Percentiles rank a stretch among this genome's conserved stretches.
These are phyloP conservation scores for Sminthurides aquaticus DNA, from an alignment of 2,888 invertebrate genomes.

Conservation along the genomic window DNA sequence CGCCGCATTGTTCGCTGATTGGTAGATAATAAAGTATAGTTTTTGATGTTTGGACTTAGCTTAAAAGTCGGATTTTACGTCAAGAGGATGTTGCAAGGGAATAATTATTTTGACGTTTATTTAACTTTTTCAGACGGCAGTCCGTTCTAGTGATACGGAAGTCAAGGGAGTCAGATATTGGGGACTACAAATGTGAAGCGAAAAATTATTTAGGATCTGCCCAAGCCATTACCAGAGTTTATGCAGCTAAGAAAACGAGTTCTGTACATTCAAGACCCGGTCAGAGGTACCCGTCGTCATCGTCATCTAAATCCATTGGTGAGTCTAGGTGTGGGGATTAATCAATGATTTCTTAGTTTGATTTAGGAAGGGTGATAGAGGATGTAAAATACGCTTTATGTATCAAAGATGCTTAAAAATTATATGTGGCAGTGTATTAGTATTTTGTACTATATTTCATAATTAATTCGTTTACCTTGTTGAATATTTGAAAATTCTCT, in stretches of 20 bases:
- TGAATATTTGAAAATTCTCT: not conserved
- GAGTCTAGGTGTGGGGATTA: slow-evolving; percentile 8
- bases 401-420: slow-evolving; percentile 3
- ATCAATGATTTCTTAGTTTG: too few relatives aligned
- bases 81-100: too few relatives aligned
- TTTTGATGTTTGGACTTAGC: not conserved
- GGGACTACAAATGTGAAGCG: slow-evolving; percentile 42
- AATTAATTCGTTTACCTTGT: not conserved
- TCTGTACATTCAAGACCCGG: not conserved
- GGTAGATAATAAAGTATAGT: not conserved
- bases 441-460: too few relatives aligned
- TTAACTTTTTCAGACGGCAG: slow-evolving; percentile 43
- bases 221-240: slow-evolving; percentile 38
- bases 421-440: too few relatives aligned
- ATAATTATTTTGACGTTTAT: too few relatives aligned
- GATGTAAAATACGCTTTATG: not conserved
- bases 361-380: not conserved
- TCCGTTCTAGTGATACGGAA: slow-evolving; percentile 43
- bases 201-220: slow-evolving; percentile 42
- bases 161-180: slow-evolving; percentile 40
- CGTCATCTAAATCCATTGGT: slow-evolving; percentile 37
- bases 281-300: slow-evolving; percentile 9
- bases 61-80: not conserved
- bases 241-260: slow-evolving; percentile 20
- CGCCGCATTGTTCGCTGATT: not conserved